Evolutionary conservation across 2,797 vertebrate species (phyloP), one percentile per base, ranked within the genome.

Genomic region (Sphenopsis melanotis): DNA sequence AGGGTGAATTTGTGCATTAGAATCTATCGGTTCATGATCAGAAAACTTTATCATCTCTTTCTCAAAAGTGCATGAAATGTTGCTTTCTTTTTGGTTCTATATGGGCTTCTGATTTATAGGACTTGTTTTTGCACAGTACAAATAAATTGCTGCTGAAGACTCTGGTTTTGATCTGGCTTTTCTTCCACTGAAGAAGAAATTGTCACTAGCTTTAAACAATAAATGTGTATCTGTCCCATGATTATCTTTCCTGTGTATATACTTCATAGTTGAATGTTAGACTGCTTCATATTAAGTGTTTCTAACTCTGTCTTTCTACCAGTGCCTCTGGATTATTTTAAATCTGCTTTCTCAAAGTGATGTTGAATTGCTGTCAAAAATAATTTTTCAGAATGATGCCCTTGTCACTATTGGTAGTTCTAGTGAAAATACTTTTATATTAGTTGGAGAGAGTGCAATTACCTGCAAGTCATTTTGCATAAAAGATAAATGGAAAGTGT

Each of bases 371-470:
- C 79, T 95, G 90, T 91, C 89, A 90, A 89, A 94, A 13, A 24
- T 50, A 81, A 87, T 96, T 93, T 95, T 71, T 90, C 44, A 80
- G 37, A 85, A 64, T 87, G 46, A 76, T 29, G 78, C 26, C 65
- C 59, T 70, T 80, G 71, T 80, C 80, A 76, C 52, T 89, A 46
- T 70, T 2, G 1, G 36, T 63, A 93, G 44, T 82, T 95, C 65
- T 94, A 60, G 32, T 79, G 63, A 95, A 96, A 95, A 92, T 90
- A 83, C 59, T 78, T 88, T 81, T 78, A 52, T 80, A 74, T 94
- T 87, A 90, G 76, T 52, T 80, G 81, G 90, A 94, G 75, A 87
- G 76, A 95, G 57, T 84, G 39, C 64, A 96, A 97, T 96, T 96
- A 87, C 57, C 46, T 94, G 46, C 29, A 56, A 95, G 52, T 85